A percentile compares a stretch with the other conserved stretches of the same genome.
These are phyloP conservation scores for Tubulanus polymorphus DNA, from an alignment of 2,888 invertebrate species.

Conservation along the genomic window DNA sequence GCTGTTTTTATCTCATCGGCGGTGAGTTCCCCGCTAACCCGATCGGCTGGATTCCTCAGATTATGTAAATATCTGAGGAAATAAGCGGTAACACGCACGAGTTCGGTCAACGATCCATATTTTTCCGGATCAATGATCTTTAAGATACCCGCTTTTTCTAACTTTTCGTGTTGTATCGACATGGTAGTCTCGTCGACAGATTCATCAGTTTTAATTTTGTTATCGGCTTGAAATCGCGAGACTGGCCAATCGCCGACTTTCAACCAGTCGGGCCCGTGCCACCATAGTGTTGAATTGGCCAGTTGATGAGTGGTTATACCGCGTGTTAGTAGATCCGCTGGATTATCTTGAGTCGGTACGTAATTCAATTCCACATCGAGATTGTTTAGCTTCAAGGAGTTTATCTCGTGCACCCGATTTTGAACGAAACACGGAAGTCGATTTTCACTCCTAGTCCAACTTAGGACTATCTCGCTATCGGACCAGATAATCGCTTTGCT, in stretches of 20 bases:
- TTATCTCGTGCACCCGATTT: neutral
- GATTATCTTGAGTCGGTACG: neutral
- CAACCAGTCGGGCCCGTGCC: neutral
- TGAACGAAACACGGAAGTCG: neutral
- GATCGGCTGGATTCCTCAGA: neutral
- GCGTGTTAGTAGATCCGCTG: neutral
- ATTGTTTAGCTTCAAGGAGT: neutral
- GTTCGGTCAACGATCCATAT: neutral
- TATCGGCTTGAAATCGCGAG: too few species aligned
- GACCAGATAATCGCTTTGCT: constrained; percentile 2
- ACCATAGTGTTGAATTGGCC: neutral
- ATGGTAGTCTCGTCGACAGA: too few species aligned
- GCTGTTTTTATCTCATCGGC: neutral
- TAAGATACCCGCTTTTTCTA: too few species aligned
- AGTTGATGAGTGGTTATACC: neutral
- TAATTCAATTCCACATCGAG: neutral
- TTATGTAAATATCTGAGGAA: neutral
- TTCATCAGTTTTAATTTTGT: too few species aligned
- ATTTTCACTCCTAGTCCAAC: neutral
- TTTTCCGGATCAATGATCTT: neutral
- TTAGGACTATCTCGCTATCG: neutral
- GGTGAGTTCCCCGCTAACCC: neutral
- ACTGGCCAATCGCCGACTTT: too few species aligned
- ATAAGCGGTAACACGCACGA: neutral
- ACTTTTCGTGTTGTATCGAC: too few species aligned